Evolutionary conservation across 1,140 invertebrate species (phyloP).

Genomic region (Reticulitermes speratus): DNA sequence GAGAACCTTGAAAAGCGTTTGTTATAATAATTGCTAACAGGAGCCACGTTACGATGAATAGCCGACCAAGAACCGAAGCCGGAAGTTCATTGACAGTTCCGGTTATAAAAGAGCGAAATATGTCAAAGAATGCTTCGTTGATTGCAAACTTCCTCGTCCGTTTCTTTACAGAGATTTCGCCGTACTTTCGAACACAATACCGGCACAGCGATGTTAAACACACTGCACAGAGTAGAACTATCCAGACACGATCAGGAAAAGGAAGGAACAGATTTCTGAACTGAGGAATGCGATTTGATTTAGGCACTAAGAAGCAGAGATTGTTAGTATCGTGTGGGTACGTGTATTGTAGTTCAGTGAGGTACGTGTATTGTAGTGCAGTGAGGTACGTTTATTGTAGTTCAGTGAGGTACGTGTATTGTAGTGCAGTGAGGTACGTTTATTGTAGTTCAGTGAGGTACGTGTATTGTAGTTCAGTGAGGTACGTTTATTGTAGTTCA

Average conservation of each 20-base stretch:
- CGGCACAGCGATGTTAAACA: slow-evolving; percentile 39
- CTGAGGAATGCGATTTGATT: slow-evolving; percentile 45
- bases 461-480: too few relatives aligned
- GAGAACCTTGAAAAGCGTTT: slow-evolving; percentile 41
- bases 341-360: too few relatives aligned
- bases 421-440: too few relatives aligned
- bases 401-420: too few relatives aligned
- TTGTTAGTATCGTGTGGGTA: slow-evolving; percentile 43
- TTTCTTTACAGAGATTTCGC: not conserved
- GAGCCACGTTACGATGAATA: slow-evolving; percentile 43
- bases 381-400: too few relatives aligned
- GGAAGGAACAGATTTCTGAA: slow-evolving; percentile 47
- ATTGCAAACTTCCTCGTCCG: not conserved
- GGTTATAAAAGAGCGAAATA: not conserved
- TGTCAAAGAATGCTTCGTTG: not conserved
- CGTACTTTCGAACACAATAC: slow-evolving; percentile 32
- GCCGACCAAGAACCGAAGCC: slow-evolving; percentile 36
- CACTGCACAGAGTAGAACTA: slow-evolving; percentile 37
- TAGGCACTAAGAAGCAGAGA: slow-evolving; percentile 47
- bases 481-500: too few relatives aligned
- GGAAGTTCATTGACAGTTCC: not conserved
- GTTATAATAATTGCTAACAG: slow-evolving; percentile 44
- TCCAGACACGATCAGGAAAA: slow-evolving; percentile 44
- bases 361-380: too few relatives aligned
- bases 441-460: too few relatives aligned